Evolutionary conservation across 1,140 invertebrate species (phyloP), one percentile per base, ranked within the genome.

Genomic region (Trichonephila clavipes): DNA sequence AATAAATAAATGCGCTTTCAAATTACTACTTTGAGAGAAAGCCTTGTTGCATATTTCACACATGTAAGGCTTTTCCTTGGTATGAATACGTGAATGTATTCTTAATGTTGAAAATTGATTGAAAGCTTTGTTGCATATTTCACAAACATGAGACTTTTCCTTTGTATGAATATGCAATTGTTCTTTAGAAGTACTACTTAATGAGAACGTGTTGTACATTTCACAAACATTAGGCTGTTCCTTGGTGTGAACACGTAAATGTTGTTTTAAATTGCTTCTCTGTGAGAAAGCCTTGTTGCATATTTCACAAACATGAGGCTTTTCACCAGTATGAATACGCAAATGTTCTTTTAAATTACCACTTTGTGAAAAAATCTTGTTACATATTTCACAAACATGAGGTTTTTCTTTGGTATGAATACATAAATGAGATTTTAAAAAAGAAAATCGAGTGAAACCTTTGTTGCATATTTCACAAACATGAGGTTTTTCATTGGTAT

Each of bases 231-330:
- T 99, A 0, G 99, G 99, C 95, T 99, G 99, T 96, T 99, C 99
- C 0, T 99, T 99, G 0, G 99, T 99, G 96, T 99, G 99, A 90
- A 98, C 99, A 95, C 98, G 96, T 14, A 99, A 96, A 96, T 99
- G 99, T 2, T 99, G 99, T 96, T 99, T 99, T 18, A 99, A 96
- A 95, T 99, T 99, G 14, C 98, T 99, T 4, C 99, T 99, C 96
- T 99, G 99, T 95, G 98, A 99, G 96, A 99, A 99, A 0, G 99
- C 99, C 95, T 99, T 99, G n/a, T 97, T 98, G 96, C 99, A 99
- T 0, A 72, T 16, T 44, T 24, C 51, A 51, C 88, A 90, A 21
- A 40, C 14, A 34, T 90, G 61, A 18, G 64, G 16, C 14, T 44
- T 69, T 28, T 51, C 44, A 4, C 34, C 34, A n/a, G 66, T 24